A percentile compares a stretch with the other conserved stretches of the same genome.
Conservation (phyloP, 2,888 invertebrate genomes). For the Calliphora vomitoria region DNA sequence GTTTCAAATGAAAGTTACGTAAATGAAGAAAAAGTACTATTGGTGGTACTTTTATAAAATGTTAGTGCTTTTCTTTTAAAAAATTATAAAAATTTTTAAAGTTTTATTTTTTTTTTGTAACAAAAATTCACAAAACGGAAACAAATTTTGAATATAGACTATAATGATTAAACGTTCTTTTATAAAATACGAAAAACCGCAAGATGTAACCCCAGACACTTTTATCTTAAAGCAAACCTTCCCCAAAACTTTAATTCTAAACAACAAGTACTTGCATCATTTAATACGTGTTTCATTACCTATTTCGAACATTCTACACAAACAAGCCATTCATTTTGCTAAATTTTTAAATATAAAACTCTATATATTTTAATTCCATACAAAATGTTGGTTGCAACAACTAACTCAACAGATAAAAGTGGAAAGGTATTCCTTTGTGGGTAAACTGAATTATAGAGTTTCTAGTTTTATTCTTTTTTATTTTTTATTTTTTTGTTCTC, state of each 20-base stretch:
- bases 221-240: neutral
- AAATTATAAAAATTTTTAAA: no score
- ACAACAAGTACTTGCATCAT: neutral
- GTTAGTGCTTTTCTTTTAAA: no score
- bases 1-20: no score
- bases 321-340: neutral
- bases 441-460: slow-evolving; percentile 18
- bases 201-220: no score
- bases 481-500: neutral
- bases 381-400: neutral
- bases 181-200: no score
- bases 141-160: no score
- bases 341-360: neutral
- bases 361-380: neutral
- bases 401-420: no score
- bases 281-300: neutral
- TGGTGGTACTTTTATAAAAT: no score
- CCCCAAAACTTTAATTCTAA: neutral
- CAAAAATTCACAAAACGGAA: no score
- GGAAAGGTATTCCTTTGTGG: neutral
- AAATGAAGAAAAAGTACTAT: no score
- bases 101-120: no score
- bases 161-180: no score
- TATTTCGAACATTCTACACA: neutral
- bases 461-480: neutral